Evolutionary conservation across 23 tunicate species (phyloP).

Genomic region (Styela clava): DNA sequence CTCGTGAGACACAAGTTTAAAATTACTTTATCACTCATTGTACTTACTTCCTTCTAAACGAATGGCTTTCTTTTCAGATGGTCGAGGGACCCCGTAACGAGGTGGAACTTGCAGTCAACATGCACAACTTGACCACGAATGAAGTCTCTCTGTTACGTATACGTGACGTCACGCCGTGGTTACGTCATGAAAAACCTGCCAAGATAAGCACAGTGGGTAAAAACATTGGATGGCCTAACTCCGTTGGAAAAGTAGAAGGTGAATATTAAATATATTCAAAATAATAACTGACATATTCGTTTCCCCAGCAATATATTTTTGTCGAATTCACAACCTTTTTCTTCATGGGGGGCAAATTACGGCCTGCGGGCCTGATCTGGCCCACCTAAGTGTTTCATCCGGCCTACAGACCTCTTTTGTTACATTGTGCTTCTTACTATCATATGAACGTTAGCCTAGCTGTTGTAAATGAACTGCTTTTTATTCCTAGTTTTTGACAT

Average conservation of each 20-base stretch:
- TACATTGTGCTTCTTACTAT: too few species aligned
- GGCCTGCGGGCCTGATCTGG: too few species aligned
- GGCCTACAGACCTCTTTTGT: too few species aligned
- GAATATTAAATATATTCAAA: too few species aligned
- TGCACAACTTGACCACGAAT: slow-evolving; percentile 27
- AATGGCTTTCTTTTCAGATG: slow-evolving; percentile 41
- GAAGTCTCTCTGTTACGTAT: slow-evolving; percentile 39
- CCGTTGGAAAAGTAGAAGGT: slow-evolving; percentile 84
- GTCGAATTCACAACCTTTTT: background rate
- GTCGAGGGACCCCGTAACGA: slow-evolving; percentile 37
- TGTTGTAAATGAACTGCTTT: too few species aligned
- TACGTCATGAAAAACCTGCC: slow-evolving; percentile 7
- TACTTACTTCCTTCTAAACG: too few species aligned
- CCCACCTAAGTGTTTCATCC: too few species aligned
- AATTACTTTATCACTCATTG: too few species aligned
- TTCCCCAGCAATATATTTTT: background rate
- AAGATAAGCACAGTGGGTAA: slow-evolving; percentile 26
- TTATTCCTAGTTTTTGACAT: too few species aligned
- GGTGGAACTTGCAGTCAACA: slow-evolving; percentile 74
- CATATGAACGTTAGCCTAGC: too few species aligned
- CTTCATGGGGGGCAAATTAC: background rate
- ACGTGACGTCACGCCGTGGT: slow-evolving; percentile 51
- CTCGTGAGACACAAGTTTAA: too few species aligned
- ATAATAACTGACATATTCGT: background rate
- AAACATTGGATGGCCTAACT: slow-evolving; percentile 69